Base-by-base conservation (phyloP, 2,113 vertebrate genomes). In the Xerus inauris region DNA sequence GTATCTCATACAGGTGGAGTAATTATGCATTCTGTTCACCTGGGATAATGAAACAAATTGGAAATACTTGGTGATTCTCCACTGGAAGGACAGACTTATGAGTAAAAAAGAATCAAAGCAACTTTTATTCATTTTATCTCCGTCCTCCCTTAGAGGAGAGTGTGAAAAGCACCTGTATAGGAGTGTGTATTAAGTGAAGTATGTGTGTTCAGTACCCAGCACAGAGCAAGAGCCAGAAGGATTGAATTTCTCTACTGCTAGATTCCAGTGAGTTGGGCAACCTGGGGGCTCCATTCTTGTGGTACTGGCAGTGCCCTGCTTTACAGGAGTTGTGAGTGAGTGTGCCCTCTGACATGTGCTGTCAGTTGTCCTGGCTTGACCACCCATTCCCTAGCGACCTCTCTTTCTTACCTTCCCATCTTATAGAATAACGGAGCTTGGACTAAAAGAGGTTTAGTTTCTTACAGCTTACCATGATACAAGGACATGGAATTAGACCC, bases 211-310 rank as follows among this genome's bases (percentile, higher is more conserved):
- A 22, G 77, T 30, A 32, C 19, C 72, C 38, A 47, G 54, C 38
- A 40, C 24, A 17, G 62, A 62, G 45, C 0, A 64, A 64, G 11
- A 94, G 47, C 49, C 30, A 6, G 28, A 45, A 62, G 30, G 32
- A 13, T 67, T 11, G 40, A 2, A 30, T 57, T 75, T 86, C 62
- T 75, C 20, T 10, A 0, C 20, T 57, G 0, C 28, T 51, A 26
- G 64, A 13, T 38, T n/a, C 14, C 28, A 2, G 10, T 10, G 9
- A 24, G 0, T 32, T 7, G 22, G 35, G 83, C 3, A n/a, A 5
- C 54, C 12, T 6, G 13, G n/a, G 7, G 64, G 5, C 14, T 45
- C 75, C 8, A 1, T 38, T 8, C 45, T 4, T 2, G 0, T 2
- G 26, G 49, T 14, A 28, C 32, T 49, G 22, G 0, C 17, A 1